These are phyloP conservation scores for Sylvicola cinctus DNA, from an alignment of 2,888 invertebrate genomes.

Conservation along the genomic window DNA sequence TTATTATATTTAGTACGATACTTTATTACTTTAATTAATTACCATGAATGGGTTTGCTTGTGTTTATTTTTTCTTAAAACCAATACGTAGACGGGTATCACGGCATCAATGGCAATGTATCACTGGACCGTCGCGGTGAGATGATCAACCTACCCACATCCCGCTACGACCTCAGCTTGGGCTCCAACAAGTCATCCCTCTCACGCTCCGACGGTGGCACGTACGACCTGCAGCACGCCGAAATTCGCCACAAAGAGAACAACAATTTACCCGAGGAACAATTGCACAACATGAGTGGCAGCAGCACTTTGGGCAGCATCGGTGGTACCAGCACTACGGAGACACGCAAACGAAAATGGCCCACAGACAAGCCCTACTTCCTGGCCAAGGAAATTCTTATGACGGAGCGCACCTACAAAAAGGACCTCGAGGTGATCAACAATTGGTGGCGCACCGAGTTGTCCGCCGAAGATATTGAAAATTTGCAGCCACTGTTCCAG, in stretches of 20 bases:
- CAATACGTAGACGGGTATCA: conserved; percentile 23
- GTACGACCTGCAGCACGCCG: conserved; percentile 24
- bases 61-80: too few species aligned
- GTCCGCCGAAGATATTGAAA: conserved; percentile 32
- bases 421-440: conserved; percentile 81
- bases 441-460: conserved; percentile 61
- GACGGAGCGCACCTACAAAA: conserved; percentile 89
- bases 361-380: conserved; percentile 54
- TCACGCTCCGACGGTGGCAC: conserved; percentile 25
- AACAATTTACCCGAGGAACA: too few species aligned
- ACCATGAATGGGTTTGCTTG: too few species aligned
- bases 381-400: conserved; percentile 83
- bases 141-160: conserved; percentile 14
- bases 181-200: conserved; percentile 24
- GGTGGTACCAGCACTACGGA: conserved; percentile 7
- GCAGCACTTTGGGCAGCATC: conserved; percentile 4
- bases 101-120: conserved; percentile 26
- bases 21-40: too few species aligned
- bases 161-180: conserved; percentile 21
- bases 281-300: too few species aligned
- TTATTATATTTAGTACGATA: too few species aligned
- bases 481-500: conserved; percentile 28
- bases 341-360: conserved; percentile 25
- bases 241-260: conserved; percentile 12
- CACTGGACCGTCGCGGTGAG: conserved; percentile 23